Evolutionary conservation across 1,140 invertebrate genomes (phyloP).

Genomic region (Drosophila arawakana): DNA sequence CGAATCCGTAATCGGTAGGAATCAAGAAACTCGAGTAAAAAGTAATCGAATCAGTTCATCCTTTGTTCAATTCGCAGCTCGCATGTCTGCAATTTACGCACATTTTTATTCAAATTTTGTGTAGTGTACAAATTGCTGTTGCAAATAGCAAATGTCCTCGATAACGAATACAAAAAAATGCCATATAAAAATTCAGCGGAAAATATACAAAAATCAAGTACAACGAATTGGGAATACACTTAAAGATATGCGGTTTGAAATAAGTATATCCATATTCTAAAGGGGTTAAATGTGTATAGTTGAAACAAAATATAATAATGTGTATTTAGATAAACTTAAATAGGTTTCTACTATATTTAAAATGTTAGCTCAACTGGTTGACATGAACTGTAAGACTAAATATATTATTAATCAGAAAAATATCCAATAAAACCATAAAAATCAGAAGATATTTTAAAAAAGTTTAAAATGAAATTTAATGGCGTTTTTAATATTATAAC

Average conservation of each 20-base stretch:
- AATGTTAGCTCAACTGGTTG: too few relatives aligned
- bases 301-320: too few relatives aligned
- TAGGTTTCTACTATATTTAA: too few relatives aligned
- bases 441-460: too few relatives aligned
- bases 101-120: slow-evolving; percentile 78
- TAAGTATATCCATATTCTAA: too few relatives aligned
- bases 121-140: slow-evolving; percentile 57
- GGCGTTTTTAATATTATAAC: too few relatives aligned
- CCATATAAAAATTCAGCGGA: slow-evolving; percentile 51
- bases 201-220: not conserved
- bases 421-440: too few relatives aligned
- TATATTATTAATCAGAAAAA: too few relatives aligned
- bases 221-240: slow-evolving; percentile 22
- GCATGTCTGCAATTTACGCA: slow-evolving; percentile 74
- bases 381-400: too few relatives aligned
- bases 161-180: slow-evolving; percentile 34
- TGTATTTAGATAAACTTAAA: too few relatives aligned
- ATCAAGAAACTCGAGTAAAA: not conserved
- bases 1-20: slow-evolving; percentile 46
- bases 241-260: not conserved
- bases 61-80: slow-evolving; percentile 30
- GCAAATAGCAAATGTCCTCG: slow-evolving; percentile 27
- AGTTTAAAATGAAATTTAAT: too few relatives aligned
- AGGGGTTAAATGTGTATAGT: too few relatives aligned
- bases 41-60: slow-evolving; percentile 53